These are phyloP conservation scores for Elephas maximus DNA, from an alignment of 2,113 vertebrate genomes.

Conservation along the genomic window DNA sequence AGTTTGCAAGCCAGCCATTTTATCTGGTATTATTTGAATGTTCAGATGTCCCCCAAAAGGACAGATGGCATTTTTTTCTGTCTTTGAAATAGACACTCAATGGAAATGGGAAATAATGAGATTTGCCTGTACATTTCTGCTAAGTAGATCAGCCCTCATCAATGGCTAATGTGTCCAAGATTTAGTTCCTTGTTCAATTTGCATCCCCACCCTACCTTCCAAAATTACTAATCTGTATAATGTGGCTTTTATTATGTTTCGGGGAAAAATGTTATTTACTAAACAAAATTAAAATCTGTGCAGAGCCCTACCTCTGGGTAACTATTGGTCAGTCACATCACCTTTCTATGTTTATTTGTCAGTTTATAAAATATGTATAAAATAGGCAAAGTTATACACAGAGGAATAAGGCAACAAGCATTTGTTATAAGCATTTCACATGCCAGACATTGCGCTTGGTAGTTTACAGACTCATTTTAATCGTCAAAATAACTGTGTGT, in stretches of 20 bases:
- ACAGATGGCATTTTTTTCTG: constrained; percentile 70
- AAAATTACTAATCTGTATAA: constrained; percentile 13
- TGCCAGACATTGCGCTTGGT: not conserved
- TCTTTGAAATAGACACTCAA: constrained; percentile 77
- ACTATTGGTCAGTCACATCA: not conserved
- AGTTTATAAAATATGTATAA: constrained; percentile 33
- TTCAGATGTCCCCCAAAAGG: constrained; percentile 73
- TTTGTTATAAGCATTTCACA: constrained; percentile 21
- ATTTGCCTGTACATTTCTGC: constrained; percentile 73
- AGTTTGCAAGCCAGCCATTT: constrained; percentile 82
- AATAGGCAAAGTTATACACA: not conserved
- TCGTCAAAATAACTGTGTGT: constrained; percentile 32
- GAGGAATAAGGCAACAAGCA: constrained; percentile 18
- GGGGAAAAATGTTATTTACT: not conserved
- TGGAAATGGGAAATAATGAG: constrained; percentile 81
- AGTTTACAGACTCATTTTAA: constrained; percentile 42
- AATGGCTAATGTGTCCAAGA: constrained; percentile 50
- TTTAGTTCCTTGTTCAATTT: constrained; percentile 48
- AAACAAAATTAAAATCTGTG: constrained; percentile 34
- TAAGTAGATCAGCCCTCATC: constrained; percentile 52
- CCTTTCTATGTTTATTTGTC: not conserved
- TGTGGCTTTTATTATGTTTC: not conserved
- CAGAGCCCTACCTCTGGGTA: not conserved
- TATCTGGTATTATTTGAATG: constrained; percentile 81
- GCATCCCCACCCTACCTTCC: not conserved